Evolutionary conservation across 2,888 invertebrate species (phyloP), one percentile per base, ranked within the genome.

Genomic region (Eupithecia centaureata): DNA sequence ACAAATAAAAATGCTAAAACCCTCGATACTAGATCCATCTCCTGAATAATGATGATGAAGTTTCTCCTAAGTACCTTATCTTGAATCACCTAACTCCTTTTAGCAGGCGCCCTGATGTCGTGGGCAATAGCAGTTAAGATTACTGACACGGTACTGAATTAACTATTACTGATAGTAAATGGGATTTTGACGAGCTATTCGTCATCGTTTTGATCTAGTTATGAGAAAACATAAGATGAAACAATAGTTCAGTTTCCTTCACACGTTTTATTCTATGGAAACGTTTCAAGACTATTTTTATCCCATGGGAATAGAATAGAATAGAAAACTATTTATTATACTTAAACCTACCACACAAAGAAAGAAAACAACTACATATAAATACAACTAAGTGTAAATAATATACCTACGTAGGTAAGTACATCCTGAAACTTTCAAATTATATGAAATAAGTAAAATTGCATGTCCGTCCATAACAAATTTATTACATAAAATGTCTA

Each of bases 161-260:
- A 47, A 47, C 47, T 47, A 47, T 47, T 47, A 47, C 47, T 12
- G 47, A 47, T 47, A 47, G 47, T 47, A 1, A 47, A 47, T 47
- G 47, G 22, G 47, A 10, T 47, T 47, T 47, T 47, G 47, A 47
- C 22, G 47, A 47, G 47, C 4, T 47, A 22, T 22, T 22, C 47
- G 47, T 47, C 47, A 47, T 47, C 4, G 8, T 47, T 22, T n/a
- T 8, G 8, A 47, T 22, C 10, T 18, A 47, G 47, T 47, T 8
- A 22, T 18, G 47, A 47, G 18, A 18, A 18, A 8, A 1, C 42
- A 18, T 7, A 38, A 1, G 38, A 18, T 38, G n/a, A 10, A 8
- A 8, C 8, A 32, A 10, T 32, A n/a, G n/a, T n/a, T n/a, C n/a
- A n/a, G n/a, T n/a, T n/a, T n/a, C n/a, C n/a, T n/a, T n/a, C n/a